Percentiles rank a stretch among this genome's conserved stretches.
phyloP scores from a whole-genome alignment of 1,140 invertebrate species.

The Aleiodes sp. region DNA sequence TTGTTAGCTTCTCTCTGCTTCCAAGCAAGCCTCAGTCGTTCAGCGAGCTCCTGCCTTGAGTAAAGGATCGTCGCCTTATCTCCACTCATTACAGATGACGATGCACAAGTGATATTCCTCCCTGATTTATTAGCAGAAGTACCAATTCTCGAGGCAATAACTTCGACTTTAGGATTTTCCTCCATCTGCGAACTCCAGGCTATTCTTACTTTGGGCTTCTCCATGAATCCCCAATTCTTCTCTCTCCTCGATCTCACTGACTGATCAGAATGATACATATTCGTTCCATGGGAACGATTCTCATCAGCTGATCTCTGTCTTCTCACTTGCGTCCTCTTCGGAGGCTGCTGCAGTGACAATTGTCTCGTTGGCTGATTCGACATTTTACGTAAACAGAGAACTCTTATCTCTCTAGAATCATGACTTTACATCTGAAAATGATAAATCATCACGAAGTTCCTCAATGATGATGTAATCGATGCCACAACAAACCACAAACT shows the following conservation, averaged over 20 bases:
- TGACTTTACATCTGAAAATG: background rate
- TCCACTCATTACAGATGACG: slow-evolving; percentile 44
- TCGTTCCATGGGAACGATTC: slow-evolving; percentile 39
- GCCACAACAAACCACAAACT: background rate
- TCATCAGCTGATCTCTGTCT: slow-evolving; percentile 60
- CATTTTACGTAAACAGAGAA: slow-evolving; percentile 1
- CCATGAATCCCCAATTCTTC: slow-evolving; percentile 22
- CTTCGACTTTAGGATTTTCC: slow-evolving; percentile 48
- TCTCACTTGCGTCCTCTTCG: slow-evolving; percentile 44
- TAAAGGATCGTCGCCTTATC: slow-evolving; percentile 64
- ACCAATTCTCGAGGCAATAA: slow-evolving; percentile 56
- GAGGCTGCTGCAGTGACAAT: slow-evolving; percentile 37
- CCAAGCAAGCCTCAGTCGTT: slow-evolving; percentile 66
- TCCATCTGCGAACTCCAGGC: slow-evolving; percentile 52
- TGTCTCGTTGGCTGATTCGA: slow-evolving; percentile 49
- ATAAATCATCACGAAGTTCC: background rate
- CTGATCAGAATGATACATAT: slow-evolving; percentile 4
- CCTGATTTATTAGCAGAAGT: slow-evolving; percentile 15
- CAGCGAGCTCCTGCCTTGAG: slow-evolving; percentile 66
- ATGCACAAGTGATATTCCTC: background rate
- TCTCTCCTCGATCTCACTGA: slow-evolving; percentile 26
- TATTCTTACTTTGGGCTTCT: slow-evolving; percentile 51
- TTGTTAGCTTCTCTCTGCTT: slow-evolving; percentile 64
- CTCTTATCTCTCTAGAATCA: background rate
- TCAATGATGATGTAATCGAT: background rate